Percentiles rank a stretch among this genome's conserved stretches.
Evolutionary conservation across 2,113 vertebrate genomes (phyloP).

Genomic region (Halichoeres trimaculatus): DNA sequence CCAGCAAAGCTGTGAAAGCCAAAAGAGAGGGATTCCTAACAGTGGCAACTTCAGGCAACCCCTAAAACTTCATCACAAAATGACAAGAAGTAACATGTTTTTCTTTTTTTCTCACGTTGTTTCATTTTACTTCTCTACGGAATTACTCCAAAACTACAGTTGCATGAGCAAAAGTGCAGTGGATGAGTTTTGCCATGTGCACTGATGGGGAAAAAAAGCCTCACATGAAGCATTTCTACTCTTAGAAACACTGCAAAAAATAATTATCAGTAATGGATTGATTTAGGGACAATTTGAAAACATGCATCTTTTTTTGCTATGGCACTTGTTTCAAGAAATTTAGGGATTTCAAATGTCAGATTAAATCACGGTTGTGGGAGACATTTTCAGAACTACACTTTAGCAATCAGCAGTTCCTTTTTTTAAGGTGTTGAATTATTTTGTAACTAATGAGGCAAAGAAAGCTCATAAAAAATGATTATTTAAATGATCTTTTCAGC

Average conservation of each 20-base stretch:
- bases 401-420: neutral
- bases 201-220: constrained; percentile 9
- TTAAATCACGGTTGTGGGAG: neutral
- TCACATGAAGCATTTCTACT: constrained; percentile 16
- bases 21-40: constrained; percentile 43
- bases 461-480: constrained; percentile 18
- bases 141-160: constrained; percentile 48
- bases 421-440: neutral
- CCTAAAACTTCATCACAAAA: constrained; percentile 63
- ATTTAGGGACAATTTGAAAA: constrained; percentile 24
- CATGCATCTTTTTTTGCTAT: constrained; percentile 45
- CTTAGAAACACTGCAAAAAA: constrained; percentile 28
- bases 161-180: constrained; percentile 25
- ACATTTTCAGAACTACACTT: neutral
- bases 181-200: constrained; percentile 16
- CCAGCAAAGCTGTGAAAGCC: constrained; percentile 55
- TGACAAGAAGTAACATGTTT: constrained; percentile 27
- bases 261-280: neutral
- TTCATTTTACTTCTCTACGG: constrained; percentile 34
- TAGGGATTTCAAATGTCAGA: neutral
- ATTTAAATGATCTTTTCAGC: neutral
- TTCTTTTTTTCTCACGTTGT: constrained; percentile 22
- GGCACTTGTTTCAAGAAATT: constrained; percentile 47
- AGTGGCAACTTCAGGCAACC: constrained; percentile 42
- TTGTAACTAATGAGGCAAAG: constrained; percentile 19